Base-by-base conservation (phyloP, 2,888 invertebrate species). In the Anodontia alba region DNA sequence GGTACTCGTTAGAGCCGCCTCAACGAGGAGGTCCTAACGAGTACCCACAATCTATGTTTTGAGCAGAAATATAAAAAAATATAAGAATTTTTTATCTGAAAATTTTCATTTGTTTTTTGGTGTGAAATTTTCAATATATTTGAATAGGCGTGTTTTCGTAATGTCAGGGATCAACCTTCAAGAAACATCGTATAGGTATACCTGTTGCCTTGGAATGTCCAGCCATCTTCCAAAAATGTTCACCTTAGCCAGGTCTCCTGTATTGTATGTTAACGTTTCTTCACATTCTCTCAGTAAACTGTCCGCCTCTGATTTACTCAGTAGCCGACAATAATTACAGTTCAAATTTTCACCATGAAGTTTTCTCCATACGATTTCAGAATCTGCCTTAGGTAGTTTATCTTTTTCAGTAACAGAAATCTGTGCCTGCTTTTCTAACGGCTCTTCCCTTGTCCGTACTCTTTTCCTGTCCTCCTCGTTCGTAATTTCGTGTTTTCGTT, bases 161-260 rank as follows among this genome's bases (percentile, higher is more conserved):
- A n/a, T n/a, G n/a, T n/a, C n/a, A n/a, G n/a, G n/a, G n/a, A n/a
- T n/a, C n/a, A n/a, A n/a, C n/a, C n/a, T n/a, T n/a, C n/a, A n/a
- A n/a, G n/a, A n/a, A n/a, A n/a, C n/a, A n/a, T n/a, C n/a, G n/a
- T n/a, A n/a, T n/a, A n/a, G n/a, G n/a, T n/a, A n/a, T 80, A 95
- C 95, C 95, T 96, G 96, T 91, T 96, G 96, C 43, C 97, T 95
- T 15, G 96, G 96, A 85, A 97, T 95, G 62, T 96, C 95, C 88
- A 96, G 95, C 94, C 96, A 95, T 94, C 96, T 96, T 20, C 96
- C 96, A 91, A 96, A 96, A 1, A 97, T 95, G 89, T 96, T 96
- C 77, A 96, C 96, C 94, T 95, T 95, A 0, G 96, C 95, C 38
- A 96, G 93, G 83, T 96, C 95, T 23, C 96, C 96, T 8, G 95